Evolutionary conservation across 2,888 invertebrate genomes (phyloP).

Genomic region (Baronia brevicornis): DNA sequence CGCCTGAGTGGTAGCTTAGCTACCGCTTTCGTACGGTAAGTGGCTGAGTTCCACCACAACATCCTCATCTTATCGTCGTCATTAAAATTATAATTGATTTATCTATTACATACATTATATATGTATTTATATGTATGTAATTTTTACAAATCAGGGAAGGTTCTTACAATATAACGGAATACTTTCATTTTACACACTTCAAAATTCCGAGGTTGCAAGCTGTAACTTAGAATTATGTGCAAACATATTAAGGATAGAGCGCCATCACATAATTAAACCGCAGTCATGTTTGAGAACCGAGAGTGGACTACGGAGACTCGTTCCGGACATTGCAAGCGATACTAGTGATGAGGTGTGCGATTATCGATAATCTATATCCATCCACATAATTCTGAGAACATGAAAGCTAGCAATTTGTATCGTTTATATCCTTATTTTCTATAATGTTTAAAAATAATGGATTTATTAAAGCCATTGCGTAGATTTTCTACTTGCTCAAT

Average conservation of each 20-base stretch:
- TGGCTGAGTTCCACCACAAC: no score
- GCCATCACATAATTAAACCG: slow-evolving; percentile 28
- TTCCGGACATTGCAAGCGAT: slow-evolving; percentile 10
- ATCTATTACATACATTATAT: no score
- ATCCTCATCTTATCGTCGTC: no score
- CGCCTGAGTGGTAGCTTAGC: no score
- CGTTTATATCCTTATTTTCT: slow-evolving; percentile 7
- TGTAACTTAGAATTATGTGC: slow-evolving; percentile 7
- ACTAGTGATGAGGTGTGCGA: slow-evolving; percentile 20
- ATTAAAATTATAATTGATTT: no score
- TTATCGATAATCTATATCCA: slow-evolving; percentile 16
- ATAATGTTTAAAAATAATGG: slow-evolving; percentile 6
- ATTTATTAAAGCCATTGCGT: slow-evolving; percentile 6
- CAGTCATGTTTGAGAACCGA: slow-evolving; percentile 29
- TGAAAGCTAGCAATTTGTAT: slow-evolving; percentile 11
- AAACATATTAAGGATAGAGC: slow-evolving; percentile 15
- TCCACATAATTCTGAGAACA: slow-evolving; percentile 2
- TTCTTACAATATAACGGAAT: no score
- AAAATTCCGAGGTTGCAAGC: not conserved
- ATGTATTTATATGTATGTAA: no score
- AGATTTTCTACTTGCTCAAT: not conserved
- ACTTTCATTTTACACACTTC: slow-evolving; percentile 1
- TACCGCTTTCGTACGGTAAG: no score
- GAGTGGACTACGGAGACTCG: slow-evolving; percentile 24
- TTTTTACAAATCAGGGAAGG: no score